phyloP scores from a whole-genome alignment of 2,888 invertebrate genomes.

The Pecten maximus region DNA sequence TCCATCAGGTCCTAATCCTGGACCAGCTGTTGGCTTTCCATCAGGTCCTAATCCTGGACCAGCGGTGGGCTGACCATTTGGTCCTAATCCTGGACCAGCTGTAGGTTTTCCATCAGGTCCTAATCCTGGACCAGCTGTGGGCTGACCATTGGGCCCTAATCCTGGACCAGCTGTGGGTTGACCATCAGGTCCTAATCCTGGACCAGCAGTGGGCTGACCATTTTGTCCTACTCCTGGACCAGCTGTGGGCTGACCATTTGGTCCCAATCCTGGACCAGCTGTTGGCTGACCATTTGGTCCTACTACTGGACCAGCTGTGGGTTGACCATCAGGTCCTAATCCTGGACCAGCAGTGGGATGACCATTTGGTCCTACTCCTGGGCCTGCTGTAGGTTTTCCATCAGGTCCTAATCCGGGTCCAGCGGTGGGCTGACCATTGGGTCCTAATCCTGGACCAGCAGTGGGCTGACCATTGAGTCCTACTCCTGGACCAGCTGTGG shows the following conservation, averaged over 20 bases:
- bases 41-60: background rate
- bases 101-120: background rate
- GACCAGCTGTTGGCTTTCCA: slow-evolving; percentile 6
- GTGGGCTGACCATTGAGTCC: background rate
- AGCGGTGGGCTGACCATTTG: background rate
- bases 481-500: background rate
- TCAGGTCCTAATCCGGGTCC: slow-evolving; percentile 1
- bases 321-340: background rate
- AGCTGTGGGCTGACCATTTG: background rate
- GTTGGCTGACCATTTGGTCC: background rate
- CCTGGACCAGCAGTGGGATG: background rate
- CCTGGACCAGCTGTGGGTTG: slow-evolving; percentile 1
- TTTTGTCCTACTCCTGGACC: slow-evolving; percentile 13
- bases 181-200: slow-evolving; percentile 2
- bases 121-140: background rate
- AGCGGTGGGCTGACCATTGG: background rate
- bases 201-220: background rate
- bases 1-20: background rate
- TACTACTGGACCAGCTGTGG: background rate
- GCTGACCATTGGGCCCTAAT: background rate
- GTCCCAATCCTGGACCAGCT: background rate
- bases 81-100: background rate
- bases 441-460: background rate
- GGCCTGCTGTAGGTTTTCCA: background rate
- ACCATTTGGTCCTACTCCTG: background rate